Evolutionary conservation across 2,888 invertebrate species (phyloP).

Genomic region (Synanthedon myopaeformis): DNA sequence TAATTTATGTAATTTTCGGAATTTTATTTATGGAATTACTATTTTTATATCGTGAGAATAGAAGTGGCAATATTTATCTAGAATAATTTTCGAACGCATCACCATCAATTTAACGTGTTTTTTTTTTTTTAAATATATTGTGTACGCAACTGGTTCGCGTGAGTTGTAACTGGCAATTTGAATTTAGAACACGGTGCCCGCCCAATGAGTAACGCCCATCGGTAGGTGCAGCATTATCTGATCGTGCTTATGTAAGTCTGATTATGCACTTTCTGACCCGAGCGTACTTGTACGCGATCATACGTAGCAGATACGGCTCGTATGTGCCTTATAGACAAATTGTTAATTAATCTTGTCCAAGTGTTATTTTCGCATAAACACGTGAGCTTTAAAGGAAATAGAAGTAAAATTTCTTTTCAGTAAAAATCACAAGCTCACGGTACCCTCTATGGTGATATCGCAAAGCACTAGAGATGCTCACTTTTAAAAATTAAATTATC

Average conservation of each 20-base stretch:
- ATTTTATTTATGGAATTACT: too few relatives aligned
- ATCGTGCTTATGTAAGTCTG: slow-evolving; percentile 48
- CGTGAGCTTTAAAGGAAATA: too few relatives aligned
- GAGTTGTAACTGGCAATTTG: slow-evolving; percentile 51
- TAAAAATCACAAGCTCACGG: background rate
- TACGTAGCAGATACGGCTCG: slow-evolving; percentile 4
- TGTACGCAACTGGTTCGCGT: slow-evolving; percentile 46
- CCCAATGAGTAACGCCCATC: slow-evolving; percentile 41
- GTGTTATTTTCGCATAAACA: too few relatives aligned
- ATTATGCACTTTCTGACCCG: slow-evolving; percentile 46
- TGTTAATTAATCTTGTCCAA: too few relatives aligned
- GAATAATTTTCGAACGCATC: background rate
- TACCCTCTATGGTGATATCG: too few relatives aligned
- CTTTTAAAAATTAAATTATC: too few relatives aligned
- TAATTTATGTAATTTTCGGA: too few relatives aligned
- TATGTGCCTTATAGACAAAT: background rate
- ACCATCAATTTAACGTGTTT: background rate
- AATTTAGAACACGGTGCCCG: slow-evolving; percentile 54
- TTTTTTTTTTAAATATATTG: slow-evolving; percentile 10
- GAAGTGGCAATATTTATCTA: too few relatives aligned
- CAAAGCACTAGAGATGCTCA: too few relatives aligned
- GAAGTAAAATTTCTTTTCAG: too few relatives aligned
- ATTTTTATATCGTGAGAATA: too few relatives aligned
- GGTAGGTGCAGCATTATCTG: slow-evolving; percentile 45
- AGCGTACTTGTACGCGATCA: slow-evolving; percentile 17